Evolutionary conservation across 2,113 vertebrate species (phyloP).

Genomic region (Morone saxatilis): DNA sequence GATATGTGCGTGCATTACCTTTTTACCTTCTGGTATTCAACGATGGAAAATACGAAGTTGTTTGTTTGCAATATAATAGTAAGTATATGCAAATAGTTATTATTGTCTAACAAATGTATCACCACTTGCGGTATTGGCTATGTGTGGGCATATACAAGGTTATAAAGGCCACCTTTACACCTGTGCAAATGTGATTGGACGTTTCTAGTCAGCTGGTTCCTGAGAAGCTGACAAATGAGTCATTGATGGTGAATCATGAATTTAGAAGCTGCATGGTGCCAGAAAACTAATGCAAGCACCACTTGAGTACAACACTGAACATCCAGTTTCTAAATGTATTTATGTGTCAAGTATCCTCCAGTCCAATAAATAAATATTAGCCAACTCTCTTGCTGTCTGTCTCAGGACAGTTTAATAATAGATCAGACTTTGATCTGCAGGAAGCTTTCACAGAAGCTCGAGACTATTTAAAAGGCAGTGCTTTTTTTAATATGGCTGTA

Average conservation of each 20-base stretch:
- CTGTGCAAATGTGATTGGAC: neutral
- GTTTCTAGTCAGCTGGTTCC: neutral
- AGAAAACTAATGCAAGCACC: neutral
- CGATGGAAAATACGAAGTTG: no score
- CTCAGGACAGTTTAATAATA: slow-evolving; percentile 46
- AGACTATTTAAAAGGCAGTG: neutral
- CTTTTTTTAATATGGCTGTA: slow-evolving; percentile 21
- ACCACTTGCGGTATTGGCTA: neutral
- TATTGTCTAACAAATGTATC: neutral
- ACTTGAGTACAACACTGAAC: neutral
- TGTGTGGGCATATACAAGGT: neutral
- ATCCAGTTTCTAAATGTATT: slow-evolving; percentile 18
- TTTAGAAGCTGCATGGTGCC: neutral
- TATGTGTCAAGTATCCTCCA: neutral
- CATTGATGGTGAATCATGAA: neutral
- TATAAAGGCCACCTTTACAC: neutral
- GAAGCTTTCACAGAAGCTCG: neutral
- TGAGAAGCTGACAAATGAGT: neutral
- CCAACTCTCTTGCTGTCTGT: slow-evolving; percentile 13
- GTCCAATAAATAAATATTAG: slow-evolving; percentile 30
- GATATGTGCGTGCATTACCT: no score
- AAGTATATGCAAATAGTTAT: neutral
- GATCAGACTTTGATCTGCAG: slow-evolving; percentile 38
- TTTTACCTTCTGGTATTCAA: no score
- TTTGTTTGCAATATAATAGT: no score